Evolutionary conservation across 1,140 invertebrate genomes (phyloP), one percentile per base, ranked within the genome.

Genomic region (Drosophila oshimai): DNA sequence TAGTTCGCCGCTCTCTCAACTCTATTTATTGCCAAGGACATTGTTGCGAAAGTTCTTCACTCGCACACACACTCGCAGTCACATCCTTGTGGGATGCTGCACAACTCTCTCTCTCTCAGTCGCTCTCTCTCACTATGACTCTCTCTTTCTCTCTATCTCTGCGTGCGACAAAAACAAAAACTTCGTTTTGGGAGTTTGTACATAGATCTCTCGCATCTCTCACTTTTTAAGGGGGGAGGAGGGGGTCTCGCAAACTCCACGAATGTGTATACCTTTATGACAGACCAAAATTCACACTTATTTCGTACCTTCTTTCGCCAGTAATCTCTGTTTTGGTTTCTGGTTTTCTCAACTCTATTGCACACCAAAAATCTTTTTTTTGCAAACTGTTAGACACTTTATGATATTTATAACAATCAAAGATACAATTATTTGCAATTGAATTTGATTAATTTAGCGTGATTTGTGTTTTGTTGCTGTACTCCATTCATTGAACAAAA

Each of bases 361-460:
- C 72, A 81, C 77, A 65, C 55, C 51, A 70, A 73, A 58, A 69
- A 76, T 81, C 69, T 44, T 51, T 42, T 29, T 70, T 37, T 36
- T 50, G 58, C 71, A 53, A 75, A 80, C 81, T 84, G 70, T 84
- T 86, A 84, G 75, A 47, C 75, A 86, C 79, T 74, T 57, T 77
- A 76, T 80, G 78, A 68, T 69, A 65, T 76, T 81, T 71, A 45
- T 54, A 64, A 46, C 20, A 34, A 39, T 33, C 34, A 42, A 41
- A 24, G 28, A 12, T 44, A 34, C 28, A 44, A 51, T 53, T 34
- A 34, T 20, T 60, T 58, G 29, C 36, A 60, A 61, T 58, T 62
- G 54, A 42, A 62, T 62, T 64, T 53, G 29, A 68, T 73, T 50
- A 50, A 41, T 42, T 67, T 57, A 49, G 67, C 42, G 26, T 71